Conservation (phyloP, 2,888 invertebrate species). For the Eubasilissa splendida region DNA sequence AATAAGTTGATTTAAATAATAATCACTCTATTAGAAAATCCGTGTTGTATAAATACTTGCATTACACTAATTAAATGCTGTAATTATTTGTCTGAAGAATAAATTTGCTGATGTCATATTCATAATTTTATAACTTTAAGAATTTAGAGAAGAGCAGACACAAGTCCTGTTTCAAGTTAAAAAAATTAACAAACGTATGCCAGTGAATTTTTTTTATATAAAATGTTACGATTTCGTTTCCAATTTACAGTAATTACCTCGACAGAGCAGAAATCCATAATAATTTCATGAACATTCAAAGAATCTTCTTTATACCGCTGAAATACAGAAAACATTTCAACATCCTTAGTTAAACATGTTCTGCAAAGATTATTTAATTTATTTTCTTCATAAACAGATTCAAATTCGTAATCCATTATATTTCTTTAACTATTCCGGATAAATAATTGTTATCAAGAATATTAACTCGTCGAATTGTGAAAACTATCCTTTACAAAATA, state of each 20-base stretch:
- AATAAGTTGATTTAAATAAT: too few relatives aligned
- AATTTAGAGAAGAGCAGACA: too few relatives aligned
- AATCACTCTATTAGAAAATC: too few relatives aligned
- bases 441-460: background rate
- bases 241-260: slow-evolving; percentile 23
- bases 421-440: background rate
- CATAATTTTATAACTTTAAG: too few relatives aligned
- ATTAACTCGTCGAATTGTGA: background rate
- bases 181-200: too few relatives aligned
- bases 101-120: too few relatives aligned
- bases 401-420: slow-evolving; percentile 35
- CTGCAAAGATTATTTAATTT: slow-evolving; percentile 46
- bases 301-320: slow-evolving; percentile 38
- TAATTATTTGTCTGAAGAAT: too few relatives aligned
- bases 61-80: too few relatives aligned
- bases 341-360: slow-evolving; percentile 43
- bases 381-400: slow-evolving; percentile 14
- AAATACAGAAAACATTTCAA: slow-evolving; percentile 41
- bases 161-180: too few relatives aligned
- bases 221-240: background rate
- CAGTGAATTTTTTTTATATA: too few relatives aligned
- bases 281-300: slow-evolving; percentile 41
- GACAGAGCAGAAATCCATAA: slow-evolving; percentile 46
- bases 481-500: background rate
- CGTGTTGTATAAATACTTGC: too few relatives aligned